Base-by-base conservation (phyloP, 1,140 invertebrate species). In the Liolophura sinensis region DNA sequence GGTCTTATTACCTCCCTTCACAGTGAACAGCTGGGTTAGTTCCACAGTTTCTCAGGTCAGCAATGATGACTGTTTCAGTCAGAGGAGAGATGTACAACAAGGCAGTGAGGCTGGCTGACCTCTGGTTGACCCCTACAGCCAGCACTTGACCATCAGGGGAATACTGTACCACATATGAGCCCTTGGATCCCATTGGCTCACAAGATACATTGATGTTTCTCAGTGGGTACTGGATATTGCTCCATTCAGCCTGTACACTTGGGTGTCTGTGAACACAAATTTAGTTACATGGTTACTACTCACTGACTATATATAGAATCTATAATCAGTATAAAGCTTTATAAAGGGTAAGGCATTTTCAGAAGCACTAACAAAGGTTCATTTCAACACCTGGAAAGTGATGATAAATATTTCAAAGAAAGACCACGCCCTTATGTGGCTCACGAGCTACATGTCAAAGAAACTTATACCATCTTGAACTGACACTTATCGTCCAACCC, bases 101-200 rank as follows among this genome's bases (percentile, higher is more conserved):
- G 46, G 73, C 71, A 20, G 73, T 80, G 20, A 74, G 61, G 46
- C 67, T 47, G 7, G 78, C 73, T 56, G 65, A 70, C 47, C 73
- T 79, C 71, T 84, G 81, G 71, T 84, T 84, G 57, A 78, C 74
- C 58, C 78, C 83, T 22, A 84, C 70, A 24, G 79, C 82, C 20
- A 84, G 63, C 15, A 84, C 71, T 68, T 82, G 77, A 52, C 78
- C 77, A 73, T 78, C 76, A 62, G 72, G 69, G 11, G 77, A 74
- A 58, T 81, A 78, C 40, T 65, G 69, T 12, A 67, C 60, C 0
- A 79, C 71, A 63, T 77, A 79, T 18, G 80, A 73, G 27, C 78
- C 80, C 47, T 48, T 40, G 9, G 52, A 60, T 14, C 20, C 16
- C 16, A 69, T 27, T 4, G 59, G 24, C 22, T 47, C 20, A 57